phyloP scores from a whole-genome alignment of 2,113 vertebrate genomes.

The Leptocoma aspasia region DNA sequence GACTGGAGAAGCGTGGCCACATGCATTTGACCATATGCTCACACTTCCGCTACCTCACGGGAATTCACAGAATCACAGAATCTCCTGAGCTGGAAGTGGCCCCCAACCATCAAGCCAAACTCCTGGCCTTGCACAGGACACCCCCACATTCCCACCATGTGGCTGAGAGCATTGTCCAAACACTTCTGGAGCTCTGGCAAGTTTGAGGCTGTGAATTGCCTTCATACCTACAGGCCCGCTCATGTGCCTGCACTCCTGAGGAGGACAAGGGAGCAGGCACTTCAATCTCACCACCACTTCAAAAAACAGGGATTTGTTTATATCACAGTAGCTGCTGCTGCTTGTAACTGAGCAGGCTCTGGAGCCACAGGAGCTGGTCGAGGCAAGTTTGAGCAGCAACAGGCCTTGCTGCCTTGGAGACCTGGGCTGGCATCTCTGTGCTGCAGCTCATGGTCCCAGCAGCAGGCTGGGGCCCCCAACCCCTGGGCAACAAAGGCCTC shows the following conservation, averaged over 20 bases:
- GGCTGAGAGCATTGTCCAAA: neutral
- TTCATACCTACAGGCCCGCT: accelerated
- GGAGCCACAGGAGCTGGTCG: neutral
- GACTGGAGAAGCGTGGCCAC: neutral
- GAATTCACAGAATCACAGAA: neutral
- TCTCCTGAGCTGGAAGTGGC: neutral
- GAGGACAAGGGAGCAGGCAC: neutral
- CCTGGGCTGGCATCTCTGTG: neutral
- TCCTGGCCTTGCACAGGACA: neutral
- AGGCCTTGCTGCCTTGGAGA: neutral
- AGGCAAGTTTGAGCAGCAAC: neutral
- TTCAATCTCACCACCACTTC: neutral
- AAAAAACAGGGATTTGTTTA: neutral
- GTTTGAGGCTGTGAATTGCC: neutral
- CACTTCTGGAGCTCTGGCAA: neutral
- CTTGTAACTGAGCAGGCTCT: neutral
- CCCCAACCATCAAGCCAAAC: neutral
- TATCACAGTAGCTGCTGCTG: neutral
- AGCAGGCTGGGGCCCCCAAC: neutral
- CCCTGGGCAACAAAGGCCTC: neutral
- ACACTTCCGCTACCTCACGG: neutral
- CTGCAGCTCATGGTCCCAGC: neutral
- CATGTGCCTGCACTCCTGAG: accelerated
- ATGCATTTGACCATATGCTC: neutral
- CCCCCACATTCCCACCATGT: neutral